Conservation (phyloP, 2,797 vertebrate genomes). For the Eurystomus glaucurus region DNA sequence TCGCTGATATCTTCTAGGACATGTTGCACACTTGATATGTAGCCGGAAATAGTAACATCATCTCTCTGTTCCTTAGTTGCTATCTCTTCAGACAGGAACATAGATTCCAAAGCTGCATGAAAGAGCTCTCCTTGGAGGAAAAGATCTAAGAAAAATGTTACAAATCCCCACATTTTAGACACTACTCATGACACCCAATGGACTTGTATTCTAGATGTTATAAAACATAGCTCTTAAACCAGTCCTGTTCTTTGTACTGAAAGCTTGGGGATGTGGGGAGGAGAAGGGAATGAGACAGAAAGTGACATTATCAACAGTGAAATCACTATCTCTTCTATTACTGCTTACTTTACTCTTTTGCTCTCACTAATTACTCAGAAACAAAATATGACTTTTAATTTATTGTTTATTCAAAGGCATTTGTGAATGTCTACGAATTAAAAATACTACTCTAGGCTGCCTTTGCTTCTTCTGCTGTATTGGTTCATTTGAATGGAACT, state of each 20-base stretch:
- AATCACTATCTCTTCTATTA: neutral
- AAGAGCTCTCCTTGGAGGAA: slow-evolving; percentile 92
- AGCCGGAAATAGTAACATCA: slow-evolving; percentile 80
- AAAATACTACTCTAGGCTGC: neutral
- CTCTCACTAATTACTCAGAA: neutral
- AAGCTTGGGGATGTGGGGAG: neutral
- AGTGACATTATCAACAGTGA: neutral
- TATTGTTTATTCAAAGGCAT: neutral
- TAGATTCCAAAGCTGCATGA: slow-evolving; percentile 88
- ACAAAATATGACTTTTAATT: neutral
- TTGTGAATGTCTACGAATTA: neutral
- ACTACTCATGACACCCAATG: neutral
- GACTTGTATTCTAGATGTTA: neutral
- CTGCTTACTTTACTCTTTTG: neutral
- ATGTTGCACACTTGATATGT: slow-evolving; percentile 88
- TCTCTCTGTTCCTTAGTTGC: slow-evolving; percentile 35
- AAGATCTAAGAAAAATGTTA: slow-evolving; percentile 80
- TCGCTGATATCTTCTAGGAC: slow-evolving; percentile 87
- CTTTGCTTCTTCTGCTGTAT: neutral
- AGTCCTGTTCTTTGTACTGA: neutral
- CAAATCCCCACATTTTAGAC: neutral
- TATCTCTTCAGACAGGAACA: slow-evolving; percentile 76
- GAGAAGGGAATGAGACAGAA: neutral
- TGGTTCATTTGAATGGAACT: neutral
- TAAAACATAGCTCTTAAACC: neutral